Evolutionary conservation across 2,888 invertebrate genomes (phyloP), one percentile per base, ranked within the genome.

Genomic region (Diogma glabrata): DNA sequence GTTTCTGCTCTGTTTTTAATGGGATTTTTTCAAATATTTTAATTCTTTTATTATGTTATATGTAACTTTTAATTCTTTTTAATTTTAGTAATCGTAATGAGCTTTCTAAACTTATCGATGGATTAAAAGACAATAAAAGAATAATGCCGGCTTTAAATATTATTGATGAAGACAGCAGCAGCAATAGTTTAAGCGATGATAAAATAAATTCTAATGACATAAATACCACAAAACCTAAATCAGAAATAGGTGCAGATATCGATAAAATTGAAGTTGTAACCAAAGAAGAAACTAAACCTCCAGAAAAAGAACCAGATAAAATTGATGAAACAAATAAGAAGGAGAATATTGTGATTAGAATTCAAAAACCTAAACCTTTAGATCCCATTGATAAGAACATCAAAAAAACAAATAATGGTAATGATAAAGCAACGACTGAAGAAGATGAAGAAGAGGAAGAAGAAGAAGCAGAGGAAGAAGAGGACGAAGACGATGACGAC

Each of bases 81-180:
- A 16, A 5, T 14, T 16, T 14, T 33, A 48, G 92, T 67, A 81
- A 81, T 72, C 73, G 90, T 56, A 86, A 86, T 58, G 88, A 88
- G 58, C 73, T 96, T 58, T 81, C 84, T 8, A 78, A 79, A 63
- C 75, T 95, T 28, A 90, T 94, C 64, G 74, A 75, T 40, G 78
- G 83, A 56, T 70, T 92, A 49, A 82, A 81, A 51, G 84, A 84
- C 16, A 84, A 87, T 61, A 79, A 80, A 54, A 75, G 78, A 20
- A 77, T 78, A 53, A 64, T 75, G 54, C 73, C 73, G 0, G 68
- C 67, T 26, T 67, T 74, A 14, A 75, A 77, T 20, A 71, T 77
- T 45, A 73, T 76, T 14, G 79, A 79, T 61, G 79, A 80, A 60
- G 81, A 81, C 54, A 80, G 80, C 58, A 82, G 79, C 60, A 80